Evolutionary conservation across 2,113 vertebrate species (phyloP).

Genomic region (Vulpes vulpes): DNA sequence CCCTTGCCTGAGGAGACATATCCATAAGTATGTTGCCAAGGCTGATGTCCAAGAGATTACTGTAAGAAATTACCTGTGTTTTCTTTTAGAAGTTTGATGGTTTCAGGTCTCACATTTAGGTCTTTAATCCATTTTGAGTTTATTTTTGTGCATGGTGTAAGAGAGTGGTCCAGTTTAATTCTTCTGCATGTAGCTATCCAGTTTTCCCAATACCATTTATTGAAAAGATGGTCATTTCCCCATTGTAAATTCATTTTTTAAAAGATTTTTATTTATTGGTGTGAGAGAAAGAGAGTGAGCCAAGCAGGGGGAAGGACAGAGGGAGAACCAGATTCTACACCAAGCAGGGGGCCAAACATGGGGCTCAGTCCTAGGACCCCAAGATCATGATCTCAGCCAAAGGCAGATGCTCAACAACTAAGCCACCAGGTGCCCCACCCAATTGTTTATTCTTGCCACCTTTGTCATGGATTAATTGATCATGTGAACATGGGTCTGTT

Average conservation of each 20-base stretch:
- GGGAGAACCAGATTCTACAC: background rate
- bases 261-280: background rate
- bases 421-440: background rate
- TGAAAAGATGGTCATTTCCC: background rate
- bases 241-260: background rate
- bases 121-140: background rate
- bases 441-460: background rate
- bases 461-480: background rate
- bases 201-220: background rate
- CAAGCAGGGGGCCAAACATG: background rate
- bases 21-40: background rate
- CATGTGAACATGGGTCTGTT: background rate
- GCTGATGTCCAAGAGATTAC: background rate
- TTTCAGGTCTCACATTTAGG: background rate
- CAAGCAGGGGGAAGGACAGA: background rate
- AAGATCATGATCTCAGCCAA: background rate
- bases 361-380: background rate
- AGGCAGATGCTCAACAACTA: background rate
- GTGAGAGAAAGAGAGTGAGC: background rate
- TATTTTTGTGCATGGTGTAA: background rate
- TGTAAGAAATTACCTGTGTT: background rate
- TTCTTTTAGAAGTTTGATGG: background rate
- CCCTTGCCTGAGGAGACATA: background rate
- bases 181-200: background rate
- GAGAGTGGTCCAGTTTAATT: background rate